Evolutionary conservation across 2,888 invertebrate genomes (phyloP).

Genomic region (Cepaea hortensis): DNA sequence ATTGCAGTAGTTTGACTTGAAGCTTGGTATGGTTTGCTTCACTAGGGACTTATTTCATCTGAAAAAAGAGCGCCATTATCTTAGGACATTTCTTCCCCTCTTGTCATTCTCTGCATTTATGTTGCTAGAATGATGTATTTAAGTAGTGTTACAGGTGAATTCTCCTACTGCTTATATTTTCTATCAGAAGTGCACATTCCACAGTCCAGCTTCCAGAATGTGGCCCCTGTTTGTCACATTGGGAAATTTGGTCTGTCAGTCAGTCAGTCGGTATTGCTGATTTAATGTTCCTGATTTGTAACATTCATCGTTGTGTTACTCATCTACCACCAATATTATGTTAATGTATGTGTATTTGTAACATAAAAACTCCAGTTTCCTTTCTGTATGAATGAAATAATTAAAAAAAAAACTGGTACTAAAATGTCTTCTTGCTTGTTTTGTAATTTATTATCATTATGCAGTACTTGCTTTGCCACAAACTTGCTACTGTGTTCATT

Average conservation of each 20-base stretch:
- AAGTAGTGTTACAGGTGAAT: background rate
- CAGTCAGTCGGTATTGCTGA: slow-evolving; percentile 14
- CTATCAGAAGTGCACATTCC: slow-evolving; percentile 32
- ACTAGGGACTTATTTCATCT: too few relatives aligned
- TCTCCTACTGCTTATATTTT: background rate
- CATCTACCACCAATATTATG: slow-evolving; percentile 7
- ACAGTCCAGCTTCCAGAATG: background rate
- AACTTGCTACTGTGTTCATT: too few relatives aligned
- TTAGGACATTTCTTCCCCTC: too few relatives aligned
- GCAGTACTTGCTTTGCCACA: too few relatives aligned
- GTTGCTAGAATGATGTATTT: background rate
- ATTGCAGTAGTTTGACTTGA: too few relatives aligned
- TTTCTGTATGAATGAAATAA: slow-evolving; percentile 39
- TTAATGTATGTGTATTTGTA: slow-evolving; percentile 8
- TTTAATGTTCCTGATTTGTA: background rate
- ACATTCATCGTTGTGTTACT: background rate
- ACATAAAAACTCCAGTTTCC: background rate
- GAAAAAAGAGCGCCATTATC: too few relatives aligned
- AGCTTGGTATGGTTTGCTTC: too few relatives aligned
- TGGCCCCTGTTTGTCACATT: background rate
- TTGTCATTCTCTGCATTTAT: background rate
- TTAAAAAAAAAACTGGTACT: slow-evolving; percentile 12
- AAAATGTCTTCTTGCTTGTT: background rate
- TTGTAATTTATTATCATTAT: background rate
- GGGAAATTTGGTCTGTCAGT: background rate